These are phyloP conservation scores for Ypsolopha scabrella DNA, from an alignment of 2,888 invertebrate species.

Conservation along the genomic window DNA sequence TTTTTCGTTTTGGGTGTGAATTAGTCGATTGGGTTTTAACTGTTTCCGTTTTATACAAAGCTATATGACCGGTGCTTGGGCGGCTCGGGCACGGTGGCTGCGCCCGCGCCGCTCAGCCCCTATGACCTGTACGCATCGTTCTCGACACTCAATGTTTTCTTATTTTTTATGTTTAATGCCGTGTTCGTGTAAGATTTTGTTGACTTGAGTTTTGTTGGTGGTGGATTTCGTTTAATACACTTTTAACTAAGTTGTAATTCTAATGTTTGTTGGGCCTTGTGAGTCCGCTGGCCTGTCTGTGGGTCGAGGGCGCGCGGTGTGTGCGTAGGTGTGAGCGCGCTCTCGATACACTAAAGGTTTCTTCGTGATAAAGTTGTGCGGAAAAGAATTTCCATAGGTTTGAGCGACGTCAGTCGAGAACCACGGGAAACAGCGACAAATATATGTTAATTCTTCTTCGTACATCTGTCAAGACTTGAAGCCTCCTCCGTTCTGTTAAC, in stretches of 20 bases:
- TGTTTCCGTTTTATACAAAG: constrained; percentile 61
- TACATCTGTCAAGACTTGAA: neutral
- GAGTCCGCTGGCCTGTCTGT: constrained; percentile 17
- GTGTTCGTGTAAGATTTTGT: constrained; percentile 69
- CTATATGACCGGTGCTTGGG: constrained; percentile 58
- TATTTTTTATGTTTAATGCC: constrained; percentile 60
- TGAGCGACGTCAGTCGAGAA: too few relatives aligned
- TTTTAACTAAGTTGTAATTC: constrained; percentile 24
- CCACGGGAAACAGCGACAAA: too few relatives aligned
- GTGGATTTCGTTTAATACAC: constrained; percentile 71
- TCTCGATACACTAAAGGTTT: constrained; percentile 17
- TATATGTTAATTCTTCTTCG: too few relatives aligned
- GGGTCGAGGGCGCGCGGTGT: constrained; percentile 41
- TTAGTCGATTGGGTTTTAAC: constrained; percentile 71
- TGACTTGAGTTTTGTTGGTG: constrained; percentile 69
- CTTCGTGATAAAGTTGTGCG: too few relatives aligned
- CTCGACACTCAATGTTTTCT: constrained; percentile 64
- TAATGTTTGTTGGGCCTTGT: neutral
- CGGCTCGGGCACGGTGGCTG: constrained; percentile 44
- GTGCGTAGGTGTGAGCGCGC: constrained; percentile 50
- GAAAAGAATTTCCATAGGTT: constrained; percentile 7
- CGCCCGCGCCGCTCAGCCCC: constrained; percentile 64
- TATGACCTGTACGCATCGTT: constrained; percentile 60
- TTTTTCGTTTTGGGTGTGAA: constrained; percentile 70
- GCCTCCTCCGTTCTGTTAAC: neutral